These are phyloP conservation scores for Linurgus olivaceus DNA, from an alignment of 2,797 vertebrate genomes.

Conservation along the genomic window DNA sequence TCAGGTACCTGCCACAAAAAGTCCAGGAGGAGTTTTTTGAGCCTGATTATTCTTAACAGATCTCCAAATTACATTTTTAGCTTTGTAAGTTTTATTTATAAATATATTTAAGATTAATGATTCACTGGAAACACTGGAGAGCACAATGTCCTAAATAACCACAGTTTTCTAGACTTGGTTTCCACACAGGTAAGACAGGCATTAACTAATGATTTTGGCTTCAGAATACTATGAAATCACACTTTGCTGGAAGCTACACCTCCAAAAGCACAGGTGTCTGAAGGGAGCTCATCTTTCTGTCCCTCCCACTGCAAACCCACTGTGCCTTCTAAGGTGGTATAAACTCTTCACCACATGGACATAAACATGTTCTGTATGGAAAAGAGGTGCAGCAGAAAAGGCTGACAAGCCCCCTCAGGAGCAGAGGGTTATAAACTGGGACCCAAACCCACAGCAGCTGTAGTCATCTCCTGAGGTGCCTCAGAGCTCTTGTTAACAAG, in stretches of 20 bases:
- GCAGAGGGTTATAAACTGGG: not conserved
- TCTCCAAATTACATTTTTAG: slow-evolving; percentile 15
- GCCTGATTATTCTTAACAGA: slow-evolving; percentile 22
- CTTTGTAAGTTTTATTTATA: slow-evolving; percentile 16
- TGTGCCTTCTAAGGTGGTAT: not conserved
- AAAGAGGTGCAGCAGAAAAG: not conserved
- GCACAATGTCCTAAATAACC: not conserved
- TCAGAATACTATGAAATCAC: not conserved
- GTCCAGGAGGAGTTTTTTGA: slow-evolving; percentile 10
- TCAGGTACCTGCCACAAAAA: not conserved
- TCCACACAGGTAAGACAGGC: not conserved
- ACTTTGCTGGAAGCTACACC: not conserved
- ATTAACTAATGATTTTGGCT: not conserved
- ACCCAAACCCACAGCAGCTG: not conserved
- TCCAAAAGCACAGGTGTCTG: not conserved
- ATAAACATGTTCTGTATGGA: not conserved
- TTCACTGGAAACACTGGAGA: not conserved
- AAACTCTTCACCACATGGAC: not conserved
- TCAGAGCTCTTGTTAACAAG: not conserved
- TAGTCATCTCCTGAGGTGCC: not conserved
- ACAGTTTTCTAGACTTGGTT: not conserved
- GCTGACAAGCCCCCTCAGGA: not conserved
- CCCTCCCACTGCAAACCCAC: not conserved
- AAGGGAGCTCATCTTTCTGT: not conserved
- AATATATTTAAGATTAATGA: not conserved